Conservation (phyloP, 2,113 vertebrate species). For the Bubo scandiacus region DNA sequence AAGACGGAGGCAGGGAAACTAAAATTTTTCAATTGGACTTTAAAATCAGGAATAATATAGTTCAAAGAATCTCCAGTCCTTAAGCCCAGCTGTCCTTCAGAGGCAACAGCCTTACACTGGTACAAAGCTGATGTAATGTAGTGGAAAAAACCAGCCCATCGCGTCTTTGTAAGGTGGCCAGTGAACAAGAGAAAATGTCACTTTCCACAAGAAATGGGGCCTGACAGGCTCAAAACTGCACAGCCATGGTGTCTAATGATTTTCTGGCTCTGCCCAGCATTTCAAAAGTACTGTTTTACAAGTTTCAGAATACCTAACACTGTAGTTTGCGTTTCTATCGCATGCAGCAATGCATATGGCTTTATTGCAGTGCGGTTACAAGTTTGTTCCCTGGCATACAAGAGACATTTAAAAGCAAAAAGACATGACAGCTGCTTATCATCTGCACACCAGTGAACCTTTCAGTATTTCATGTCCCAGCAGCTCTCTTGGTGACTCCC, state of each 20-base stretch:
- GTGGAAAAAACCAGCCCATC: background rate
- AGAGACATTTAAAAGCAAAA: background rate
- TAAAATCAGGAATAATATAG: background rate
- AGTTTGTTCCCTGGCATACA: background rate
- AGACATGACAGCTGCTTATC: background rate
- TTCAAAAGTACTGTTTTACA: background rate
- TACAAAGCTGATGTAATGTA: background rate
- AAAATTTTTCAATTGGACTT: background rate
- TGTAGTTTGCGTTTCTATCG: background rate
- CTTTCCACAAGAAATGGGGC: constrained; percentile 13
- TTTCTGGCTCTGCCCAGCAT: background rate
- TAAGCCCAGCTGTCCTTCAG: background rate
- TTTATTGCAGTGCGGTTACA: background rate
- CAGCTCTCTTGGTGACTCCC: background rate
- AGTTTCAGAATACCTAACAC: background rate
- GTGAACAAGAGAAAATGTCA: background rate
- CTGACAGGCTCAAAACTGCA: background rate
- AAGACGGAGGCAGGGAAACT: background rate
- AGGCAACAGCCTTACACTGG: background rate
- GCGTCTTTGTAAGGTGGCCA: background rate
- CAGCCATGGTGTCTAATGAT: background rate
- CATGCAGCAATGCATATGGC: background rate
- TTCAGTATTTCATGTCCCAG: background rate
- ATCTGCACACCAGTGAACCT: background rate
- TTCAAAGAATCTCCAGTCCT: background rate